These are phyloP conservation scores for Rhipidura dahli DNA, from an alignment of 2,113 vertebrate genomes.

Conservation along the genomic window DNA sequence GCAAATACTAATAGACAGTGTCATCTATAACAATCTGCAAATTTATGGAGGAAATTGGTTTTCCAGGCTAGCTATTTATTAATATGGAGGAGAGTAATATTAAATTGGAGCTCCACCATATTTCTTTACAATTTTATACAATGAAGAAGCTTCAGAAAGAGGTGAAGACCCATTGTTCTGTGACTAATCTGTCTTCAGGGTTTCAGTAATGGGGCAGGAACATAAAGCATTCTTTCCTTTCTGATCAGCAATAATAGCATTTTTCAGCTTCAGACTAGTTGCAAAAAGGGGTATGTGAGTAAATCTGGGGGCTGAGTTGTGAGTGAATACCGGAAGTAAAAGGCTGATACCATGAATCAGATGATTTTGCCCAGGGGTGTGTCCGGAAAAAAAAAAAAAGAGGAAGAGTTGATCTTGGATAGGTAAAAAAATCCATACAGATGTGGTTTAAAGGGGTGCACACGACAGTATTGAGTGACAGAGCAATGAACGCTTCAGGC, in stretches of 20 bases:
- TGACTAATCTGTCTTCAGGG: background rate
- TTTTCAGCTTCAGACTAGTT: background rate
- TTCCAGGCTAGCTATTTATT: conserved; percentile 21
- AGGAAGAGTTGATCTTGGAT: background rate
- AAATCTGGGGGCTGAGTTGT: background rate
- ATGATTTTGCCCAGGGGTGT: background rate
- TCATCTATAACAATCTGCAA: conserved; percentile 23
- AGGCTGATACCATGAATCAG: background rate
- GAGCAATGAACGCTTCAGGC: background rate
- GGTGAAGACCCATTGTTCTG: background rate
- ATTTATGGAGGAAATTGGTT: conserved; percentile 28
- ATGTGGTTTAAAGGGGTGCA: background rate
- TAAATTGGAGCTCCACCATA: background rate
- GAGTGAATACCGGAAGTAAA: background rate
- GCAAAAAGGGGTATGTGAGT: background rate
- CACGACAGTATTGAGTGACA: background rate
- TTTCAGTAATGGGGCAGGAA: background rate
- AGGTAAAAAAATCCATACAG: background rate
- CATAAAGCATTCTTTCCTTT: background rate
- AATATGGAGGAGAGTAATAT: background rate
- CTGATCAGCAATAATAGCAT: background rate
- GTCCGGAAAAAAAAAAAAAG: background rate
- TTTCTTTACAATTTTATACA: background rate
- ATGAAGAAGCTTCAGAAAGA: background rate
- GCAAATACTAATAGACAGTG: conserved; percentile 21